Evolutionary conservation across 2,113 vertebrate genomes (phyloP).

Genomic region (Potamarius usumacintae): DNA sequence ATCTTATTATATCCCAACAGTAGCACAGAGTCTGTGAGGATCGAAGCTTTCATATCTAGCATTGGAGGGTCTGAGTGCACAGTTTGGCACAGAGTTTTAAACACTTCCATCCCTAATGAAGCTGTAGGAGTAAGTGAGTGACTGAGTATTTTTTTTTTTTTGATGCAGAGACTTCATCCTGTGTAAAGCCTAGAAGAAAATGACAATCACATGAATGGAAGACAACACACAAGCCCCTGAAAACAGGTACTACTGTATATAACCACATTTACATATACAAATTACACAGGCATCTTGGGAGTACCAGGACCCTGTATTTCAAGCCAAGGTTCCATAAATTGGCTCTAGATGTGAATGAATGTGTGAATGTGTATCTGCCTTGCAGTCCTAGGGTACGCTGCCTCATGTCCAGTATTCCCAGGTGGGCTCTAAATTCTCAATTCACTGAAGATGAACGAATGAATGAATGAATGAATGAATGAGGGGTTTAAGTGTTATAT

Average conservation of each 20-base stretch:
- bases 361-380: not conserved
- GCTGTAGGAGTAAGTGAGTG: not conserved
- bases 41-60: conserved; percentile 49
- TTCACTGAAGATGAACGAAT: not conserved
- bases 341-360: not conserved
- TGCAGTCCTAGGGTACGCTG: too few relatives aligned
- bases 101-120: conserved; percentile 18
- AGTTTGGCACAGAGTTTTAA: conserved; percentile 39
- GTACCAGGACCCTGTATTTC: not conserved
- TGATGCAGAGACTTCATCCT: not conserved
- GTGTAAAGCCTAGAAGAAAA: not conserved
- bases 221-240: not conserved
- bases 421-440: not conserved
- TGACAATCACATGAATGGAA: not conserved
- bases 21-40: conserved; percentile 37
- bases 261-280: not conserved
- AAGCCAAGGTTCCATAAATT: not conserved
- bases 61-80: conserved; percentile 47
- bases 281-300: not conserved
- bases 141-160: not conserved
- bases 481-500: not conserved
- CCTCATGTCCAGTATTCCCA: not conserved
- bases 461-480: not conserved
- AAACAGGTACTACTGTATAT: not conserved
- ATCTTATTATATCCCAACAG: conserved; percentile 49